These are phyloP conservation scores for Apeltes quadracus DNA, from an alignment of 2,113 vertebrate species.

Conservation along the genomic window DNA sequence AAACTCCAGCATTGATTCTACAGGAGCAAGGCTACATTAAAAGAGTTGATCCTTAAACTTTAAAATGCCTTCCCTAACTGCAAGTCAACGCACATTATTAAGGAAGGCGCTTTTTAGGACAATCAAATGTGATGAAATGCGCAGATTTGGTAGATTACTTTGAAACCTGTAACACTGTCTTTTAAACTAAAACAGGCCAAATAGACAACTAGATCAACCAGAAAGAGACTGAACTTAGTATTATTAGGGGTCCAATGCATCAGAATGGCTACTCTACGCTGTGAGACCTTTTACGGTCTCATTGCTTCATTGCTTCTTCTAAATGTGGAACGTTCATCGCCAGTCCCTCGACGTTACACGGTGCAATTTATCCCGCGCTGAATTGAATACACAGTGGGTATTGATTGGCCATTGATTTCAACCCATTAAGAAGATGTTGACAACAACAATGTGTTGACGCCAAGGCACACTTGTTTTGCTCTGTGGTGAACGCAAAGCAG, in stretches of 20 bases:
- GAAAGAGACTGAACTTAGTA: neutral
- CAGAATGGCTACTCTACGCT: neutral
- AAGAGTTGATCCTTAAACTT: neutral
- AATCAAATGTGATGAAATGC: neutral
- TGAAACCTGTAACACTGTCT: neutral
- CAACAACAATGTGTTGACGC: neutral
- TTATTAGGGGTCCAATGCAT: neutral
- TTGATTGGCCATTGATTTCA: constrained; percentile 35
- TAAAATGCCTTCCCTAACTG: neutral
- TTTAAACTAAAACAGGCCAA: neutral
- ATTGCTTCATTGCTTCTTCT: neutral
- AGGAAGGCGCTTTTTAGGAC: neutral
- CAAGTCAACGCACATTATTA: neutral
- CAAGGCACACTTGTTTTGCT: neutral
- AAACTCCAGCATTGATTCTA: neutral
- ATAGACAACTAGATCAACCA: neutral
- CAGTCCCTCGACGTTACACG: constrained; percentile 16
- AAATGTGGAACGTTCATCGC: constrained; percentile 37
- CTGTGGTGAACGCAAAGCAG: constrained; percentile 22
- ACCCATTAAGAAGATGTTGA: constrained; percentile 28
- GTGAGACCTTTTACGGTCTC: neutral
- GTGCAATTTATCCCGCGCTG: constrained; percentile 29
- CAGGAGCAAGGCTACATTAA: neutral
- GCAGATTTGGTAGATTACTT: neutral
- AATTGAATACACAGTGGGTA: constrained; percentile 16